phyloP scores from a whole-genome alignment of 1,140 invertebrate genomes.

The Kradibia gibbosae region DNA sequence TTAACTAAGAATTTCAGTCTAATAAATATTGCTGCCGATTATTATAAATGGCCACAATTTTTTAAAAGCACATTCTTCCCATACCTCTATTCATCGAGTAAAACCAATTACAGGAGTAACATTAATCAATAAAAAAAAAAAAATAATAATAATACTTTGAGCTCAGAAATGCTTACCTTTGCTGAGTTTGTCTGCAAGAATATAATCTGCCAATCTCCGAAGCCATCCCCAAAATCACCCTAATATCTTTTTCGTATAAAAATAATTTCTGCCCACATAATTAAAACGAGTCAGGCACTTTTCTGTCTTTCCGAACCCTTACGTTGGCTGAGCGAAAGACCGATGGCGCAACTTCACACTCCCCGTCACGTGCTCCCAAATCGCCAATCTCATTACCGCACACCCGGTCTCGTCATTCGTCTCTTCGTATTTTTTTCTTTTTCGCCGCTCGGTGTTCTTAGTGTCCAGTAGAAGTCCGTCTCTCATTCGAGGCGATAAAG shows the following conservation, averaged over 20 bases:
- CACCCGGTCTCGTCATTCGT: constrained; percentile 4
- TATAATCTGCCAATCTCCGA: background rate
- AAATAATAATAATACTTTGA: background rate
- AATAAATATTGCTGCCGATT: too few species aligned
- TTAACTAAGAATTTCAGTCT: background rate
- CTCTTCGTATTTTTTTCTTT: background rate
- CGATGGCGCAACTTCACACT: background rate
- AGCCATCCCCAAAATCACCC: background rate
- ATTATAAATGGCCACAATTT: too few species aligned
- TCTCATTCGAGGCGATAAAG: constrained; percentile 21
- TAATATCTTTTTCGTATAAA: background rate
- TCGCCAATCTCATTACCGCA: constrained; percentile 43
- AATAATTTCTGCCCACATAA: constrained; percentile 11
- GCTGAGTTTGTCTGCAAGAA: background rate
- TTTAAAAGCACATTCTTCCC: background rate
- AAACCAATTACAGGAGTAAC: background rate
- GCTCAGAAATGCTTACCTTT: background rate
- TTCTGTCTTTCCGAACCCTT: background rate
- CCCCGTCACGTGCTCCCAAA: constrained; percentile 13
- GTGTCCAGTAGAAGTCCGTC: background rate
- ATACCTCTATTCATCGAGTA: background rate
- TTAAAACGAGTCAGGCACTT: background rate
- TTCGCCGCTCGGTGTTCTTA: background rate
- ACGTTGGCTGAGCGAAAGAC: background rate
- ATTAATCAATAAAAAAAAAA: background rate